These are phyloP conservation scores for Hystrix cristata DNA, from an alignment of 2,113 vertebrate species.

Conservation along the genomic window DNA sequence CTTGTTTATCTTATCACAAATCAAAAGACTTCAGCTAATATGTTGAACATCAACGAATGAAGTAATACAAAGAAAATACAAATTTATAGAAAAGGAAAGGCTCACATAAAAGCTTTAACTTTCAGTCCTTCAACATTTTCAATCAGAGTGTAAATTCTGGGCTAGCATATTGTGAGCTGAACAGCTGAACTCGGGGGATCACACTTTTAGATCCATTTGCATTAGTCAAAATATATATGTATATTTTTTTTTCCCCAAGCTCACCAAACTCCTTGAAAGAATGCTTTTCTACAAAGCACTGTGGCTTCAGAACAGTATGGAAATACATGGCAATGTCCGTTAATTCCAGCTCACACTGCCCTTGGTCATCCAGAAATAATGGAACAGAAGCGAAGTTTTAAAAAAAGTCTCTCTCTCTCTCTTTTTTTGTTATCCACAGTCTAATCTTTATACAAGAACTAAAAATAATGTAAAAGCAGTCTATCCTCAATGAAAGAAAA, in stretches of 20 bases:
- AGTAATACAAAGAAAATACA: neutral
- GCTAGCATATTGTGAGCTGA: conserved; percentile 55
- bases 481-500: conserved; percentile 25
- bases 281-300: neutral
- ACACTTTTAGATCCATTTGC: conserved; percentile 49
- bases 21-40: conserved; percentile 48
- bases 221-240: neutral
- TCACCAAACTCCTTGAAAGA: conserved; percentile 11
- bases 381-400: neutral
- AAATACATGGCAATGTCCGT: neutral
- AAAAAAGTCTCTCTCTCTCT: neutral
- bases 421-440: neutral
- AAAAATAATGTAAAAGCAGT: conserved; percentile 56
- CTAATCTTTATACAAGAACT: conserved; percentile 25
- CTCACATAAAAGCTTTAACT: neutral
- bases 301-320: neutral
- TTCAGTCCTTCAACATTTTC: neutral
- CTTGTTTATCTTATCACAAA: neutral
- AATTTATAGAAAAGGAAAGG: neutral
- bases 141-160: conserved; percentile 55
- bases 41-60: neutral
- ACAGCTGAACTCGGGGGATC: conserved; percentile 29
- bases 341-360: conserved; percentile 8
- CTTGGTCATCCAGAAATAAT: neutral
- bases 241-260: neutral